These are phyloP conservation scores for Sylvietta virens DNA, from an alignment of 2,113 vertebrate genomes.

Conservation along the genomic window DNA sequence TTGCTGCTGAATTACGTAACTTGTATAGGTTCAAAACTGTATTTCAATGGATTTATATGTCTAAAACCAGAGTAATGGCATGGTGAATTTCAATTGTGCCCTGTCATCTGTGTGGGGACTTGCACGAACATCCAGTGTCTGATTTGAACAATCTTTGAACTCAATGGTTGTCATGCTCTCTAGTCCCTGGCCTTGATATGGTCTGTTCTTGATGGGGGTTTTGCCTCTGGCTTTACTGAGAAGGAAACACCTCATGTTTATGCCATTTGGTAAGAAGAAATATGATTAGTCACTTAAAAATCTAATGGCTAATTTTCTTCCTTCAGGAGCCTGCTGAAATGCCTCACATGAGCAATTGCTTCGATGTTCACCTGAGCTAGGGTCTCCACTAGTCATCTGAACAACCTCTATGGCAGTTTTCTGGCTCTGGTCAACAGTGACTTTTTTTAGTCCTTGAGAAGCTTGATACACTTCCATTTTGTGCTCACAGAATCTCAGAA, in stretches of 20 bases:
- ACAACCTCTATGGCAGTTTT: background rate
- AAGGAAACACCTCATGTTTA: background rate
- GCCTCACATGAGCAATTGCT: background rate
- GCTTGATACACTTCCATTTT: background rate
- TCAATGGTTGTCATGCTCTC: rapidly evolving
- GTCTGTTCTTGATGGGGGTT: rapidly evolving
- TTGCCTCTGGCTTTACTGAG: background rate
- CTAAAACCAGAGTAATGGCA: background rate
- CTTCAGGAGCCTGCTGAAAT: background rate
- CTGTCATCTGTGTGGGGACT: background rate
- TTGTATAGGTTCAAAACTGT: background rate
- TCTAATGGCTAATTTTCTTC: background rate
- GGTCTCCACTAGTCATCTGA: background rate
- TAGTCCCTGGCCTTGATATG: background rate
- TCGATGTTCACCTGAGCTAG: background rate
- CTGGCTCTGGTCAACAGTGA: background rate
- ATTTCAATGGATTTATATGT: background rate
- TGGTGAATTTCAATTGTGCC: background rate
- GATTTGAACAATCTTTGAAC: background rate
- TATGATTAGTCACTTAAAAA: background rate
- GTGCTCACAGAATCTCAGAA: background rate
- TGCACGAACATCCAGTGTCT: background rate
- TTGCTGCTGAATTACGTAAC: background rate
- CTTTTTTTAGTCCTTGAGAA: background rate
- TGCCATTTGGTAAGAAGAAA: background rate